Percentiles rank a stretch among this genome's conserved stretches.
These are phyloP conservation scores for Chrysodeixis includens DNA, from an alignment of 2,888 invertebrate genomes.

Conservation along the genomic window DNA sequence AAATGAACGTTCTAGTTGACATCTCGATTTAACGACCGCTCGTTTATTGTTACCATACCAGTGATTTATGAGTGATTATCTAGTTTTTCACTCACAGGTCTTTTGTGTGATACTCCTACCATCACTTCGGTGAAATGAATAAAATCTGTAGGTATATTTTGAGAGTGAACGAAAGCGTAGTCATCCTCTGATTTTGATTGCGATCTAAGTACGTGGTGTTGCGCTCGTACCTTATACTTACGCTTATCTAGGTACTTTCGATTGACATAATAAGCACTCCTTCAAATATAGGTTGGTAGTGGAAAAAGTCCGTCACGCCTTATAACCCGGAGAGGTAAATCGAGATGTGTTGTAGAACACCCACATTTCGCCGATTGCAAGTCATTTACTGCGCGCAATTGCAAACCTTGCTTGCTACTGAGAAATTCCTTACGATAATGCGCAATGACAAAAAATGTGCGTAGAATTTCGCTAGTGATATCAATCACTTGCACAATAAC, in stretches of 20 bases:
- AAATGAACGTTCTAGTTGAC: neutral
- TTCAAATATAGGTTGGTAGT: conserved; percentile 2
- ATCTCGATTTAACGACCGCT: neutral
- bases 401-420: neutral
- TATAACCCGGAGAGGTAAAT: neutral
- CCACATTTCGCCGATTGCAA: conserved; percentile 9
- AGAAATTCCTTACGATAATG: neutral
- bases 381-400: conserved; percentile 3
- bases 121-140: neutral
- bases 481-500: neutral
- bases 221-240: conserved; percentile 1
- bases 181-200: conserved; percentile 1
- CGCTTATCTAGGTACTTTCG: conserved; percentile 1
- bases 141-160: conserved; percentile 1
- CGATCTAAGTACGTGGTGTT: neutral
- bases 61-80: neutral
- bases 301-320: conserved; percentile 7
- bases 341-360: conserved; percentile 7
- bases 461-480: neutral
- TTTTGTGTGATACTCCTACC: neutral
- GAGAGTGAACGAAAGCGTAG: conserved; percentile 1
- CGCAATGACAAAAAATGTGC: neutral
- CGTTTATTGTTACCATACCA: neutral
- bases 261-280: conserved; percentile 7
- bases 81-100: neutral